Conservation (phyloP, 2,113 vertebrate species). For the Centropus unirufus region DNA sequence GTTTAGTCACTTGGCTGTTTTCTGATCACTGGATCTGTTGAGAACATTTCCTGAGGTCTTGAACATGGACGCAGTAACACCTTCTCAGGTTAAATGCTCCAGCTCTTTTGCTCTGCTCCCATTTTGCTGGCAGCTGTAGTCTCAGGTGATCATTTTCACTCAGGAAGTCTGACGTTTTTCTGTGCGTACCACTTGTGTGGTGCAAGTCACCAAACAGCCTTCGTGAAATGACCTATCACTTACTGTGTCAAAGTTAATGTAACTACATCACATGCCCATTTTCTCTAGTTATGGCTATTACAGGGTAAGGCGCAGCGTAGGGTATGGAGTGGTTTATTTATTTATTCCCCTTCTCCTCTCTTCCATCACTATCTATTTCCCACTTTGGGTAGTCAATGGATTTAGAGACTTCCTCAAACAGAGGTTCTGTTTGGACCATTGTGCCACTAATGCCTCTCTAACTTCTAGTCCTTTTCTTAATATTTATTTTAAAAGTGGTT, state of each 20-base stretch:
- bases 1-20: not conserved
- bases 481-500: not conserved
- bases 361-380: not conserved
- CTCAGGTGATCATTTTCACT: not conserved
- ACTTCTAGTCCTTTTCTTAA: not conserved
- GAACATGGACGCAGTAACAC: not conserved
- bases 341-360: too few relatives aligned
- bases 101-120: not conserved
- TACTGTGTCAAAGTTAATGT: not conserved
- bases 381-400: not conserved
- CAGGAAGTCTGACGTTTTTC: not conserved
- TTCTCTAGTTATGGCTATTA: not conserved
- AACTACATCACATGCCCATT: not conserved
- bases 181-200: not conserved
- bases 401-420: not conserved
- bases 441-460: not conserved
- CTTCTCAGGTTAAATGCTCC: not conserved
- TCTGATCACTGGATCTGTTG: not conserved
- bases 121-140: not conserved
- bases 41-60: not conserved
- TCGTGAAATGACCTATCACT: not conserved
- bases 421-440: not conserved
- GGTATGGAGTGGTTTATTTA: too few relatives aligned
- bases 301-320: not conserved
- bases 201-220: not conserved